Conservation (phyloP, 2,113 vertebrate species). For the Heterotilapia buettikoferi region DNA sequence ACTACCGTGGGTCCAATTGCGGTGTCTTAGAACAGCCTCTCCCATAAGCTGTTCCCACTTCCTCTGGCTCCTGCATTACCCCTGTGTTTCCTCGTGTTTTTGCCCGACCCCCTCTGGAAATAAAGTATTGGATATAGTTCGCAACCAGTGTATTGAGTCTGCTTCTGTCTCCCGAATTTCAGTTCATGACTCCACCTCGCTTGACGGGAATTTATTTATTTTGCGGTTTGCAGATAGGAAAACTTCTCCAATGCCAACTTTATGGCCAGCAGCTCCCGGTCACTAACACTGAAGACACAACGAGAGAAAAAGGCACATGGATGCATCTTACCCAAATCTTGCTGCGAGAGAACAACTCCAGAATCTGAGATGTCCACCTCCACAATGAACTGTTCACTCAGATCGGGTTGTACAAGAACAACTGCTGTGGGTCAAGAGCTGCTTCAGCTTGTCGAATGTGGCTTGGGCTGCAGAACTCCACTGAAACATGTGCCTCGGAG, state of each 20-base stretch:
- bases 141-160: neutral
- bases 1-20: neutral
- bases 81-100: neutral
- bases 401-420: neutral
- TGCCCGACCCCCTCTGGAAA: neutral
- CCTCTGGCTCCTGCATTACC: neutral
- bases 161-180: rapidly evolving
- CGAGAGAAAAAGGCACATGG: neutral
- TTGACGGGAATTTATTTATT: neutral
- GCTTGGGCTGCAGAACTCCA: neutral
- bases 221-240: neutral
- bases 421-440: neutral
- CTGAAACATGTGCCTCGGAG: neutral
- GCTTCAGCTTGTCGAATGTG: neutral
- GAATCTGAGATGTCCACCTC: neutral
- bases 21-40: neutral
- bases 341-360: rapidly evolving
- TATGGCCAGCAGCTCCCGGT: neutral
- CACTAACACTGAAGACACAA: neutral
- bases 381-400: neutral
- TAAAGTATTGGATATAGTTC: neutral
- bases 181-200: neutral
- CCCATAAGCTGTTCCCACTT: neutral
- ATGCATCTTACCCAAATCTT: neutral
- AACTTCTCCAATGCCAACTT: neutral